Evolutionary conservation across 35 echinoderm and acorn worm species (phyloP).

Genomic region (Hemicentrotus pulcherrimus): DNA sequence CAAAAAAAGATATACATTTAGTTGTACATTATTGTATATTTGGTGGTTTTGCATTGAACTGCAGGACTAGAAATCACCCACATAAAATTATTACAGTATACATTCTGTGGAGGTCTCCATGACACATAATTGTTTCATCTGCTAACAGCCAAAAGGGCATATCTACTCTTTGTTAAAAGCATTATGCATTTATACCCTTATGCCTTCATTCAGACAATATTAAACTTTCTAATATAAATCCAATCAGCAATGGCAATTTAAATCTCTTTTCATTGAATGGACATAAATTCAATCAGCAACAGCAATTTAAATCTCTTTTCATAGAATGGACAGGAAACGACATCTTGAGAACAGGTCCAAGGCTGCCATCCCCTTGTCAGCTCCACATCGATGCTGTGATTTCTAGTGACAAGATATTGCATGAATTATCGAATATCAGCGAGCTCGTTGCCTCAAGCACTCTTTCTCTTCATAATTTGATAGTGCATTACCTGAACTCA

Average conservation of each 20-base stretch:
- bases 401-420: neutral
- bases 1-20: too few relatives aligned
- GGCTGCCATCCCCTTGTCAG: neutral
- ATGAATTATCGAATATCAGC: neutral
- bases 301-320: neutral
- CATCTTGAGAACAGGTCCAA: neutral
- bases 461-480: neutral
- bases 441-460: neutral
- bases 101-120: too few relatives aligned
- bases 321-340: neutral
- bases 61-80: too few relatives aligned
- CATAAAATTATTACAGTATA: too few relatives aligned
- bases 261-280: neutral
- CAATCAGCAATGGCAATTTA: neutral
- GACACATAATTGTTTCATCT: too few relatives aligned
- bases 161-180: too few relatives aligned
- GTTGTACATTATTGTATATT: too few relatives aligned
- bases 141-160: too few relatives aligned
- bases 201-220: neutral
- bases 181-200: neutral
- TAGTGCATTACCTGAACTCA: slow-evolving; percentile 2
- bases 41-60: too few relatives aligned
- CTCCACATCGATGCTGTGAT: neutral
- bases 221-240: too few relatives aligned
- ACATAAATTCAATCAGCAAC: neutral